phyloP scores from a whole-genome alignment of 37 sponge, comb jelly and placozoan species.

The Oscarella lobularis region DNA sequence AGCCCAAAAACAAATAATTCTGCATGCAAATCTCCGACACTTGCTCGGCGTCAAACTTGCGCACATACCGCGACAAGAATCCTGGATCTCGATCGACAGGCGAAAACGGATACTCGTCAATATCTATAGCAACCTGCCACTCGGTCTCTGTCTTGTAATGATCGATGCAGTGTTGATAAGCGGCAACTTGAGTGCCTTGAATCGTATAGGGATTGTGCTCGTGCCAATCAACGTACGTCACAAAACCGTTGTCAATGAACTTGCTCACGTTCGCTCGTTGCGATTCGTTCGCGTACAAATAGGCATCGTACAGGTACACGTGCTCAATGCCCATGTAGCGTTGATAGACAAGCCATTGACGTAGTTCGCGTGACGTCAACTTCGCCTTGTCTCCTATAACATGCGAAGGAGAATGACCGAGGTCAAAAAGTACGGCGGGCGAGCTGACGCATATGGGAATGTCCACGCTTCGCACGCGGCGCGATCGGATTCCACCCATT shows the following conservation, averaged over 20 bases:
- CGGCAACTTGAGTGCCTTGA: conserved; percentile 33
- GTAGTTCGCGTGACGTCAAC: conserved; percentile 36
- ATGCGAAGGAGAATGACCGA: conserved; percentile 47
- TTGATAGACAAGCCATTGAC: conserved; percentile 50
- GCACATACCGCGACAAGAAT: conserved; percentile 33
- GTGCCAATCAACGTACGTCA: conserved; percentile 58
- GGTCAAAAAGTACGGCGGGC: conserved; percentile 30
- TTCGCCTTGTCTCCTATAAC: conserved; percentile 24
- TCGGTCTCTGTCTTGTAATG: conserved; percentile 17
- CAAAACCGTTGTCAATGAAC: conserved; percentile 18
- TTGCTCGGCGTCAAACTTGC: conserved; percentile 15
- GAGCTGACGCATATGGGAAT: too few relatives aligned
- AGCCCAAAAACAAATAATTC: conserved; percentile 52
- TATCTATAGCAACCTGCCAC: conserved; percentile 63
- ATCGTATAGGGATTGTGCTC: conserved; percentile 34
- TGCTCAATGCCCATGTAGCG: conserved; percentile 63
- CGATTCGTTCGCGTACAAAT: conserved; percentile 18
- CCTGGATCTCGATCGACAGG: conserved; percentile 36
- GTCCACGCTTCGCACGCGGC: too few relatives aligned
- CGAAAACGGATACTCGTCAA: conserved; percentile 69
- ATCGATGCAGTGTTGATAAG: conserved; percentile 51
- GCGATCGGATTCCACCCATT: too few relatives aligned
- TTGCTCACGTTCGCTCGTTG: conserved; percentile 11
- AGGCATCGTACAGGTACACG: conserved; percentile 65
- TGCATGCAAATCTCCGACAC: conserved; percentile 48